These are phyloP conservation scores for Zaprionus kolodkinae DNA, from an alignment of 1,140 invertebrate genomes.

Conservation along the genomic window DNA sequence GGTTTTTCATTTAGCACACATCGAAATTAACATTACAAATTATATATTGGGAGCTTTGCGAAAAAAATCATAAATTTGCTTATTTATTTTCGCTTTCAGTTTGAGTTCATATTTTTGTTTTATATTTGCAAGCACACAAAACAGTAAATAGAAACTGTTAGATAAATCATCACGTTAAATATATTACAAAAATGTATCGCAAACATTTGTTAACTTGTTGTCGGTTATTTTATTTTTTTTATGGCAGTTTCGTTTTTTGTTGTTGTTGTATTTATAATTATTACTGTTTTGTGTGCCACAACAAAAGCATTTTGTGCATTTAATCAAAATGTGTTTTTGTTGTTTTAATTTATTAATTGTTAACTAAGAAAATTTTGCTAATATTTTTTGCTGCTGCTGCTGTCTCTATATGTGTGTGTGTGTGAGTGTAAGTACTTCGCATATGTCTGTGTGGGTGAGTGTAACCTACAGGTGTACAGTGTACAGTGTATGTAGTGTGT, in stretches of 20 bases:
- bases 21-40: slow-evolving; percentile 38
- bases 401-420: slow-evolving; percentile 48
- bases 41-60: slow-evolving; percentile 26
- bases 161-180: slow-evolving; percentile 22
- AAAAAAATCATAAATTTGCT: slow-evolving; percentile 32
- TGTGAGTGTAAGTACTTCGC: slow-evolving; percentile 52
- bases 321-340: slow-evolving; percentile 26
- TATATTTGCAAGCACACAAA: slow-evolving; percentile 29
- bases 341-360: slow-evolving; percentile 56
- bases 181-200: slow-evolving; percentile 24
- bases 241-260: slow-evolving; percentile 1
- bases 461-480: too few relatives aligned
- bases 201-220: slow-evolving; percentile 22
- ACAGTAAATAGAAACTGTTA: slow-evolving; percentile 19
- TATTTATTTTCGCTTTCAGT: slow-evolving; percentile 29
- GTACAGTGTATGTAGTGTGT: slow-evolving; percentile 33
- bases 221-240: neutral
- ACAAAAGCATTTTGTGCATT: slow-evolving; percentile 52
- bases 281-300: slow-evolving; percentile 36
- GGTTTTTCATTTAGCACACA: slow-evolving; percentile 61
- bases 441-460: slow-evolving; percentile 40
- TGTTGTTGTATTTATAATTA: slow-evolving; percentile 37
- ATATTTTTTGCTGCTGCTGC: slow-evolving; percentile 47
- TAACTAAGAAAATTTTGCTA: slow-evolving; percentile 78
- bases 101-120: slow-evolving; percentile 27